phyloP scores from a whole-genome alignment of 2,888 invertebrate genomes.

The Lycaena phlaeas region DNA sequence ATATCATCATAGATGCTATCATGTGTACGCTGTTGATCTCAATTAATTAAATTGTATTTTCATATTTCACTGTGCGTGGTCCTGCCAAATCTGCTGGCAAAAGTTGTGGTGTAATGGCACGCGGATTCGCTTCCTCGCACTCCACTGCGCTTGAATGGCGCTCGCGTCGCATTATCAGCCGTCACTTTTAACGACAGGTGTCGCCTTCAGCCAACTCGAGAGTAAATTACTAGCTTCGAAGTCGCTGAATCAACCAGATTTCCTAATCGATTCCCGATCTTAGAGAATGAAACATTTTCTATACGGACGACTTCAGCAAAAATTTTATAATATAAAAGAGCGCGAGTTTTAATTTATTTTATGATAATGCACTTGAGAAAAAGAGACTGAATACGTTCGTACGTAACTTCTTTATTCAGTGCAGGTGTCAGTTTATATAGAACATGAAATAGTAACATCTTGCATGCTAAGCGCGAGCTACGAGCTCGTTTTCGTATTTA shows the following conservation, averaged over 20 bases:
- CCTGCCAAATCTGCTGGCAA: slow-evolving; percentile 17
- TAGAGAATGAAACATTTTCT: slow-evolving; percentile 37
- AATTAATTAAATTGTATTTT: too few species aligned
- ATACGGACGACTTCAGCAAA: slow-evolving; percentile 31
- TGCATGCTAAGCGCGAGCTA: slow-evolving; percentile 58
- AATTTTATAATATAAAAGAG: slow-evolving; percentile 3
- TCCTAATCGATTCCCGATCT: slow-evolving; percentile 63
- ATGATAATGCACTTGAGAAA: too few species aligned
- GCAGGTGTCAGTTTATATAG: slow-evolving; percentile 37
- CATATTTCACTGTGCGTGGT: not conserved
- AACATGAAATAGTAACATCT: slow-evolving; percentile 54
- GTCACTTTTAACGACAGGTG: slow-evolving; percentile 69
- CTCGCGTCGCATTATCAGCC: slow-evolving; percentile 66
- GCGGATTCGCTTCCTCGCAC: slow-evolving; percentile 40
- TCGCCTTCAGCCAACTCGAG: slow-evolving; percentile 70
- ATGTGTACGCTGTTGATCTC: too few species aligned
- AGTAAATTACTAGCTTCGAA: slow-evolving; percentile 69
- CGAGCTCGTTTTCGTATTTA: slow-evolving; percentile 70
- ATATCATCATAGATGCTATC: too few species aligned
- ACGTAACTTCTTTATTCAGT: slow-evolving; percentile 10
- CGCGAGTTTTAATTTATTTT: not conserved
- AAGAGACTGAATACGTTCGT: too few species aligned
- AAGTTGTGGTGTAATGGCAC: slow-evolving; percentile 28
- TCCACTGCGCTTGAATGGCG: slow-evolving; percentile 57
- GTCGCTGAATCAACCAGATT: slow-evolving; percentile 65